phyloP scores from a whole-genome alignment of 1,140 invertebrate genomes.

The Adoxophyes honmai region DNA sequence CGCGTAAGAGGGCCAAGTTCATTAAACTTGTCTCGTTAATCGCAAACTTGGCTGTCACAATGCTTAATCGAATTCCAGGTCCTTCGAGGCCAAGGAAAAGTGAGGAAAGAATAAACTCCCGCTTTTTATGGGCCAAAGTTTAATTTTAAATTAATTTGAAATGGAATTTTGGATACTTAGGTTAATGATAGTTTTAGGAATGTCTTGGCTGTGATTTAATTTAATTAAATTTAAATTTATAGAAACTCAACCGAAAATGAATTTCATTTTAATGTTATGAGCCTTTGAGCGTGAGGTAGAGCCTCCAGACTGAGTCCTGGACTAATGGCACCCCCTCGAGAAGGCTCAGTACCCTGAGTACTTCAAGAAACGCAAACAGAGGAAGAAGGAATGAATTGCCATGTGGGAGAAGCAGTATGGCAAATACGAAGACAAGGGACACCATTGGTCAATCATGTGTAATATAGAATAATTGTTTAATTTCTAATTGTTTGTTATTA shows the following conservation, averaged over 20 bases:
- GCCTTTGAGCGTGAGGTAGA: constrained; percentile 82
- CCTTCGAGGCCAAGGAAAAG: neutral
- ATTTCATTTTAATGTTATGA: no score
- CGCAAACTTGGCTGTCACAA: constrained; percentile 13
- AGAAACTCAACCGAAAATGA: no score
- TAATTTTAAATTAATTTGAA: no score
- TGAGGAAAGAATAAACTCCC: no score
- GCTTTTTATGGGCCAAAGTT: no score
- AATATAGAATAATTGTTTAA: constrained; percentile 35
- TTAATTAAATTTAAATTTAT: no score
- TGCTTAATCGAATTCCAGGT: constrained; percentile 15
- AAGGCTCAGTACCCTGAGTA: constrained; percentile 97
- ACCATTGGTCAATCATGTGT: constrained; percentile 39
- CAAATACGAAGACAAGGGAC: constrained; percentile 48
- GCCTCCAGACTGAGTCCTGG: constrained; percentile 89
- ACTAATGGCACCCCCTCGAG: constrained; percentile 95
- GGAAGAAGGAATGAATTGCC: constrained; percentile 93
- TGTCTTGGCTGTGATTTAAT: no score
- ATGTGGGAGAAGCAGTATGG: constrained; percentile 93
- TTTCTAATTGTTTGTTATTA: no score
- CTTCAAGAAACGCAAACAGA: constrained; percentile 90
- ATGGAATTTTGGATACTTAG: no score
- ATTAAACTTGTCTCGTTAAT: constrained; percentile 18
- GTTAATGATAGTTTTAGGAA: no score
- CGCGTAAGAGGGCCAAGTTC: neutral